Evolutionary conservation across 2,113 vertebrate species (phyloP).

Genomic region (Terrapene triunguis): DNA sequence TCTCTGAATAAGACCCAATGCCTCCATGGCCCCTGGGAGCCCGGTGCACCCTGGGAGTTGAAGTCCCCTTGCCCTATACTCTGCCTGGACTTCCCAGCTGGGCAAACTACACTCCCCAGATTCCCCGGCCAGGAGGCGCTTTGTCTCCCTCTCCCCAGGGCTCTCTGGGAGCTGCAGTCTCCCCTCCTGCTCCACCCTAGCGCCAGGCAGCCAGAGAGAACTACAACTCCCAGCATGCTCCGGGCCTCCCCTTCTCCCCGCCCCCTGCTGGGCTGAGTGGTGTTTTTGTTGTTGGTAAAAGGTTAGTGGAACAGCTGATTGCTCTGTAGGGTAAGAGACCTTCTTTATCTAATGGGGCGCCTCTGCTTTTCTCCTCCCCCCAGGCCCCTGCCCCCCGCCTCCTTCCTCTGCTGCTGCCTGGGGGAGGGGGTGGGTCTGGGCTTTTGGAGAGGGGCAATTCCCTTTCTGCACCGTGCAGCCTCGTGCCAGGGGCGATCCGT

Average conservation of each 20-base stretch:
- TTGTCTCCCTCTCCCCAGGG: neutral
- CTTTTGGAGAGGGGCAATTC: neutral
- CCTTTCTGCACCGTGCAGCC: neutral
- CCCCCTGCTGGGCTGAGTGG: slow-evolving; percentile 59
- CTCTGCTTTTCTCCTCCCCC: neutral
- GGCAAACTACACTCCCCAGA: slow-evolving; percentile 59
- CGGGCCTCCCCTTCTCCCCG: slow-evolving; percentile 29
- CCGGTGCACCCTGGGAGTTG: slow-evolving; percentile 49
- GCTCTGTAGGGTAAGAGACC: slow-evolving; percentile 79
- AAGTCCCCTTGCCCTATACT: slow-evolving; percentile 40
- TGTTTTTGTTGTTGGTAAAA: slow-evolving; percentile 81
- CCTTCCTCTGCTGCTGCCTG: neutral
- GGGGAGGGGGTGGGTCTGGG: neutral
- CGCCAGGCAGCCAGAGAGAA: neutral
- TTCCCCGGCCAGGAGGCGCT: neutral
- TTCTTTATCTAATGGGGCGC: slow-evolving; percentile 43
- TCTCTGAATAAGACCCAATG: neutral
- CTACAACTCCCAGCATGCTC: slow-evolving; percentile 68
- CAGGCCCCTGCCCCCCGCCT: neutral
- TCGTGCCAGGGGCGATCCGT: neutral
- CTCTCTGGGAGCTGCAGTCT: slow-evolving; percentile 56
- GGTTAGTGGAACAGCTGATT: slow-evolving; percentile 81
- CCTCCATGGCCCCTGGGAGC: neutral
- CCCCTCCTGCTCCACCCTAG: accelerated
- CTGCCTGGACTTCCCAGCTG: neutral